These are phyloP conservation scores for Drosophila sproati DNA, from an alignment of 1,140 invertebrate genomes.

Conservation along the genomic window DNA sequence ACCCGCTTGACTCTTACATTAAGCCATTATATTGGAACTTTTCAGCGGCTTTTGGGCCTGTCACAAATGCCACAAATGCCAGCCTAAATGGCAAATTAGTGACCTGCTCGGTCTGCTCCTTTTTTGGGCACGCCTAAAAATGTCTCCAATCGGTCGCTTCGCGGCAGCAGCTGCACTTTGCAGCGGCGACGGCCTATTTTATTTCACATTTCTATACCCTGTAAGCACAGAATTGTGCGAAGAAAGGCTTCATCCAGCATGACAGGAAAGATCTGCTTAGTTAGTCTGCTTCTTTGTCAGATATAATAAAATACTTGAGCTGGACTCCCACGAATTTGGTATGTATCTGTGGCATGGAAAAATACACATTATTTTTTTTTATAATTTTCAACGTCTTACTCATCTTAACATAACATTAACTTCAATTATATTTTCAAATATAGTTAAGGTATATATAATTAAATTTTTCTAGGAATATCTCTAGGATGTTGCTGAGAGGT, in stretches of 20 bases:
- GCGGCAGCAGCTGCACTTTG: background rate
- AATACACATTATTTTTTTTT: too few species aligned
- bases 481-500: too few species aligned
- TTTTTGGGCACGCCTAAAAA: conserved; percentile 63
- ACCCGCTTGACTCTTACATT: conserved; percentile 48
- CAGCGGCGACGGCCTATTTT: conserved; percentile 43
- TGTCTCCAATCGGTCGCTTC: conserved; percentile 44
- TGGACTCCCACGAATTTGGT: too few species aligned
- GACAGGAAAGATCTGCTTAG: too few species aligned
- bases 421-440: too few species aligned
- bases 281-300: too few species aligned
- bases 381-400: too few species aligned
- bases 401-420: too few species aligned
- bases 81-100: conserved; percentile 80
- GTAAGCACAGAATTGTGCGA: background rate
- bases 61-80: conserved; percentile 67
- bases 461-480: too few species aligned
- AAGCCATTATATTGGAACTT: conserved; percentile 71
- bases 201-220: conserved; percentile 42
- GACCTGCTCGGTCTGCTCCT: conserved; percentile 28
- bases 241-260: background rate
- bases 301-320: too few species aligned
- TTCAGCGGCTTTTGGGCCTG: conserved; percentile 47
- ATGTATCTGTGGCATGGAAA: too few species aligned
- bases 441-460: too few species aligned